Base-by-base conservation (phyloP, 2,888 invertebrate genomes). In the Pachycephus smyrnensis region DNA sequence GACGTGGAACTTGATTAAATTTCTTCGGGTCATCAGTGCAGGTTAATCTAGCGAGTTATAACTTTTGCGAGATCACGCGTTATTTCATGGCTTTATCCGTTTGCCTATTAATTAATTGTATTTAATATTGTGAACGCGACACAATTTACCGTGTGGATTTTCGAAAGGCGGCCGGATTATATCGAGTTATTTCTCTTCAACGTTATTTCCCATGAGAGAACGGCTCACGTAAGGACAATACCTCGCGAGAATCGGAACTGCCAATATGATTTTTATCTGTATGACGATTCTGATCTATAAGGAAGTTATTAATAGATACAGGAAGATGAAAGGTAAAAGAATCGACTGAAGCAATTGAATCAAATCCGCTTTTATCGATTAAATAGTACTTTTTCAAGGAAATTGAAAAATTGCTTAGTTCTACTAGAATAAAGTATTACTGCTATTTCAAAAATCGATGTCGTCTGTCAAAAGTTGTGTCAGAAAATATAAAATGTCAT, bases 1-100 rank as follows among this genome's bases (percentile, higher is more conserved):
- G 76, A 78, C 76, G 77, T 40, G 79, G 79, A 80, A 80, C 79
- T 82, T 84, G 81, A 84, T 84, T 84, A 82, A 83, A 83, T 82
- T 82, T 84, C 80, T 81, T 80, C 80, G 69, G 79, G 76, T 82
- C 82, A 77, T 82, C 82, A 80, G 81, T 76, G 80, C 81, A 82
- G 80, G 80, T 82, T 82, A 83, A 83, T 82, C 82, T 79, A 77
- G 69, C 77, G 2, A 23, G 76, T 77, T 77, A 77, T 84, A 82
- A 82, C 80, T 83, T 79, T 78, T 74, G 77, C 68, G 75, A 36
- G 78, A 71, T 77, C 78, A 77, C 78, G 74, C 79, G 77, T 55
- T 55, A 55, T 55, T 55, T 55, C 23, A 55, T 23, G 23, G 23
- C 55, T 55, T 23, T 55, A 9, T 55, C 23, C 6, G 55, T 23